These are phyloP conservation scores for Athalia circularis DNA, from an alignment of 2,888 invertebrate genomes.

Conservation along the genomic window DNA sequence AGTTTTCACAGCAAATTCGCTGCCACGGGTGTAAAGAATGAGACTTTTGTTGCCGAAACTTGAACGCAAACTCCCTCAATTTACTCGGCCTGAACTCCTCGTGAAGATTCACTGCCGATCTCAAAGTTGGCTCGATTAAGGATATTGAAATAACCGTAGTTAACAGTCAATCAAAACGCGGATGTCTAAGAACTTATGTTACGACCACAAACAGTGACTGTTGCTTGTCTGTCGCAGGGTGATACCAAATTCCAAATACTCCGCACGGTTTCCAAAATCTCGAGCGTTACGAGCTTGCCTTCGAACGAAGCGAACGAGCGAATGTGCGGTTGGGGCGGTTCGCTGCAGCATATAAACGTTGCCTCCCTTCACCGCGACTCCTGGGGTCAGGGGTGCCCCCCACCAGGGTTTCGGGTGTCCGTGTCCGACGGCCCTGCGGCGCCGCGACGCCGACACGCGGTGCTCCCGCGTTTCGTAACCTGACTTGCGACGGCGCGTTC, in stretches of 20 bases:
- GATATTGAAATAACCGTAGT: not conserved
- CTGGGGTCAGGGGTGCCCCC: constrained; percentile 74
- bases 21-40: constrained; percentile 8
- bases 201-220: constrained; percentile 79
- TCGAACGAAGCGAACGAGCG: constrained; percentile 73
- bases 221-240: constrained; percentile 75
- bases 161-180: constrained; percentile 29
- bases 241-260: constrained; percentile 48
- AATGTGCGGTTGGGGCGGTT: constrained; percentile 73
- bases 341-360: constrained; percentile 73
- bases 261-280: constrained; percentile 45
- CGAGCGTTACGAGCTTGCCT: constrained; percentile 62
- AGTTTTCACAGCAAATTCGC: constrained; percentile 4
- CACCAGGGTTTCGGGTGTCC: constrained; percentile 69
- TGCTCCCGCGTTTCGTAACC: constrained; percentile 50
- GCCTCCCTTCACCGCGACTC: constrained; percentile 72
- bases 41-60: constrained; percentile 6
- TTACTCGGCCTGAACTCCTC: constrained; percentile 29
- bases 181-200: constrained; percentile 49
- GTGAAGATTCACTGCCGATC: constrained; percentile 41
- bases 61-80: constrained; percentile 21
- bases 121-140: not conserved
- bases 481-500: constrained; percentile 48
- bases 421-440: constrained; percentile 54
- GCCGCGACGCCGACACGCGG: constrained; percentile 56